These are phyloP conservation scores for Hyalella azteca DNA, from an alignment of 2,888 invertebrate species.

Conservation along the genomic window DNA sequence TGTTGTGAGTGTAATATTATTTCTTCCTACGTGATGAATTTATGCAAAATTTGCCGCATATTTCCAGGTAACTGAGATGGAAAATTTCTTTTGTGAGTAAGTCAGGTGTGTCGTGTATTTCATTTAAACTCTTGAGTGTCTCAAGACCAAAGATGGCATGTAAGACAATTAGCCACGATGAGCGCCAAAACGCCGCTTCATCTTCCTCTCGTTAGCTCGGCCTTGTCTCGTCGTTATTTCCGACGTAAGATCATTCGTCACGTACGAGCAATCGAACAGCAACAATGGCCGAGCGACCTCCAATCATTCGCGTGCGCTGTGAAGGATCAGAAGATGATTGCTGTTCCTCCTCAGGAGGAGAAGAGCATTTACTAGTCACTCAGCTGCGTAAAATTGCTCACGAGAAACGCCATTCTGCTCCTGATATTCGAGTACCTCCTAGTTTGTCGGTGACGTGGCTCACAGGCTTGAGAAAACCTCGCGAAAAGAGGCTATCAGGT, in stretches of 20 bases:
- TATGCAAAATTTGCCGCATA: too few species aligned
- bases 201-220: background rate
- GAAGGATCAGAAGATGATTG: conserved; percentile 51
- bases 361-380: conserved; percentile 46
- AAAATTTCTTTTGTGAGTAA: conserved; percentile 4
- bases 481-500: conserved; percentile 38
- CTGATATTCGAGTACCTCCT: conserved; percentile 45
- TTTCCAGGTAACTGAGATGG: conserved; percentile 29
- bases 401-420: conserved; percentile 55
- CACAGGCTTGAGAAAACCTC: background rate
- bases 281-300: conserved; percentile 51
- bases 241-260: background rate
- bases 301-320: conserved; percentile 54
- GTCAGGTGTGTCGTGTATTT: background rate
- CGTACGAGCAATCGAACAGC: background rate
- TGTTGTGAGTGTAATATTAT: too few species aligned
- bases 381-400: background rate
- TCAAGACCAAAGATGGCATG: background rate
- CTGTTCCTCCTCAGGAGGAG: conserved; percentile 49
- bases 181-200: background rate
- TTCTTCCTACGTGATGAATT: background rate
- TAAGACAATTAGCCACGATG: too few species aligned
- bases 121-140: background rate
- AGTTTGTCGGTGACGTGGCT: background rate
- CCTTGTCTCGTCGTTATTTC: background rate